Percentiles rank a stretch among this genome's conserved stretches.
Evolutionary conservation across 2,113 vertebrate species (phyloP).

Genomic region (Leptocoma aspasia): DNA sequence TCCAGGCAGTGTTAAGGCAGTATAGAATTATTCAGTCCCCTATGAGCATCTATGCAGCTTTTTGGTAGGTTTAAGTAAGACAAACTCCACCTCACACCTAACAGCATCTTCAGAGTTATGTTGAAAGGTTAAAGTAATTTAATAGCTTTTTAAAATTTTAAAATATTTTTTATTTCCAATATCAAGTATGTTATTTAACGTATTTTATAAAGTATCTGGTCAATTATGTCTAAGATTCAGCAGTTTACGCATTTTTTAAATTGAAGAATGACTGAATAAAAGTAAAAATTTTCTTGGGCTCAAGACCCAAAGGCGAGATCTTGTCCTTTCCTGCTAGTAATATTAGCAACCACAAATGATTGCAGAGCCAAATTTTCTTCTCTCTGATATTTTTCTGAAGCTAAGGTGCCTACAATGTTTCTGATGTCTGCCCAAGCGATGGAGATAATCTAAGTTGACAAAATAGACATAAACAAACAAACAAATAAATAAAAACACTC

Average conservation of each 20-base stretch:
- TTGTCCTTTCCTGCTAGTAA: background rate
- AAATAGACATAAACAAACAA: background rate
- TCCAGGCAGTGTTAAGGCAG: background rate
- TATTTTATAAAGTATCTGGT: background rate
- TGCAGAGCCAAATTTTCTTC: background rate
- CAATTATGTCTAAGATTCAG: background rate
- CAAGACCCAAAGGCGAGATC: background rate
- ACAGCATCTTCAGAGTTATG: background rate
- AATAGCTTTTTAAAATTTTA: background rate
- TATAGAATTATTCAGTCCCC: background rate
- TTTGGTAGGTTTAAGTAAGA: background rate
- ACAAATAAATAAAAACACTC: background rate
- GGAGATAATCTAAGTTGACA: background rate
- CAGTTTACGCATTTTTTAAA: background rate
- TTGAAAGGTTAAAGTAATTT: background rate
- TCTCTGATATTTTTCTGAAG: background rate
- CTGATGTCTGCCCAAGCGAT: background rate
- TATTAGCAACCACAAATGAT: background rate
- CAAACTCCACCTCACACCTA: background rate
- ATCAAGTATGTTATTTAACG: background rate
- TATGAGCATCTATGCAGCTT: background rate
- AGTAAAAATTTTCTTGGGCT: background rate
- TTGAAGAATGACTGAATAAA: background rate
- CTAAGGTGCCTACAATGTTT: background rate
- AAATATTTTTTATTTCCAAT: background rate